These are phyloP conservation scores for Mythimna vitellina DNA, from an alignment of 2,888 invertebrate genomes.

Conservation along the genomic window DNA sequence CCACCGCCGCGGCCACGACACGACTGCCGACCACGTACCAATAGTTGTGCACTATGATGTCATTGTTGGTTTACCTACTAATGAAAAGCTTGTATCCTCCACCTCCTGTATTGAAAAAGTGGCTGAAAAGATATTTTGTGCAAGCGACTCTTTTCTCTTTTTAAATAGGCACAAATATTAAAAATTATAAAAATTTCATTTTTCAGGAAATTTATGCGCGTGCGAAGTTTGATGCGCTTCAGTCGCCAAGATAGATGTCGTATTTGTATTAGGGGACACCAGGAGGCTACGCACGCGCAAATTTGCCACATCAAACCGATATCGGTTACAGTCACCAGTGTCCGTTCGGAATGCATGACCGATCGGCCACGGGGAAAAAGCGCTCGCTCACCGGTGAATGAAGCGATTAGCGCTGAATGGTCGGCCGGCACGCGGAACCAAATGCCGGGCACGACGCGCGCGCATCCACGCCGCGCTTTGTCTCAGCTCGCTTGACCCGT, in stretches of 20 bases:
- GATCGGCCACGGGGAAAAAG: conserved; percentile 86
- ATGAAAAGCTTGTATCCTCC: conserved; percentile 1
- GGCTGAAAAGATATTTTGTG: neutral
- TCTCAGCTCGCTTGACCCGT: conserved; percentile 89
- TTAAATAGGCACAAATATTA: neutral
- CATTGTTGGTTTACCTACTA: conserved; percentile 13
- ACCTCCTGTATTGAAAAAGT: neutral
- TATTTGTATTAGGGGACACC: conserved; percentile 21
- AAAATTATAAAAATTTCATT: neutral
- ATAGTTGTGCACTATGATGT: conserved; percentile 27
- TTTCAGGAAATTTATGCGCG: neutral
- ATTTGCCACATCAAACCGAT: conserved; percentile 76
- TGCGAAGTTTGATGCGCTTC: neutral
- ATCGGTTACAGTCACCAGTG: conserved; percentile 76
- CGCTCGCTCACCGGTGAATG: conserved; percentile 85
- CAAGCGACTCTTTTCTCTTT: neutral
- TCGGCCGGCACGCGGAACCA: conserved; percentile 87
- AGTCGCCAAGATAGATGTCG: neutral
- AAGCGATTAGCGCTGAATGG: conserved; percentile 90
- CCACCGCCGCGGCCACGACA: conserved; percentile 34
- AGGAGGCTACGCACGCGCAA: conserved; percentile 65
- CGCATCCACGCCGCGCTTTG: conserved; percentile 82
- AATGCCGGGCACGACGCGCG: conserved; percentile 82
- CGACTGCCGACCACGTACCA: conserved; percentile 35
- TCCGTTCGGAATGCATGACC: conserved; percentile 87